Percentiles rank a stretch among this genome's conserved stretches.
These are phyloP conservation scores for Trachelus iudaicus DNA, from an alignment of 2,888 invertebrate genomes.

Conservation along the genomic window DNA sequence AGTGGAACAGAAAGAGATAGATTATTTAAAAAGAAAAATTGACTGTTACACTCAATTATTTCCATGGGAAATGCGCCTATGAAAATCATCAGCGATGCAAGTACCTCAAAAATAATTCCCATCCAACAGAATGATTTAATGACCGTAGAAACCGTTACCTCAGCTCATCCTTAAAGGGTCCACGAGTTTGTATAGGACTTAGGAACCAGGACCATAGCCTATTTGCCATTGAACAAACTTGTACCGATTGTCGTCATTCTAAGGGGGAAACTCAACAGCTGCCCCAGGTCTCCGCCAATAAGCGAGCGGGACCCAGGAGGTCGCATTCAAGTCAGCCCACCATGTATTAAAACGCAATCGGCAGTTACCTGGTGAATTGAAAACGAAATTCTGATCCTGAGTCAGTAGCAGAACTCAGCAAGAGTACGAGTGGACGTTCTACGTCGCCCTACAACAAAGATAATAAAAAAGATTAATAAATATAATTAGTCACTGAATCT, in stretches of 20 bases:
- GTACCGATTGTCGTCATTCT: background rate
- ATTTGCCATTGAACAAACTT: background rate
- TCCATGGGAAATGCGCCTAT: background rate
- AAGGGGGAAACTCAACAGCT: background rate
- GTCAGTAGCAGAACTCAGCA: background rate
- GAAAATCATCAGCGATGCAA: background rate
- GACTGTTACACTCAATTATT: background rate
- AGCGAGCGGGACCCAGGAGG: background rate
- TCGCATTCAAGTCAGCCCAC: background rate
- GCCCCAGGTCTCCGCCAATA: background rate
- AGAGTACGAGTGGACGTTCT: background rate
- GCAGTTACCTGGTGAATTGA: background rate
- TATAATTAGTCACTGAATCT: background rate
- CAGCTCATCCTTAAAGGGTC: background rate
- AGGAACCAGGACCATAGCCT: background rate
- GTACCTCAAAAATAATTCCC: background rate
- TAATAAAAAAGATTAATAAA: background rate
- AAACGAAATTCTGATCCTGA: background rate
- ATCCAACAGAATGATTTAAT: background rate
- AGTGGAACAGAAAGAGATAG: background rate
- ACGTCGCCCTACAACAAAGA: background rate
- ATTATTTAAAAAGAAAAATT: background rate
- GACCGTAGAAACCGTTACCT: background rate
- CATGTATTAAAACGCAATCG: background rate
- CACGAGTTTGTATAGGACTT: background rate